Conservation (phyloP, 2,113 vertebrate species). For the Lamprotornis superbus region DNA sequence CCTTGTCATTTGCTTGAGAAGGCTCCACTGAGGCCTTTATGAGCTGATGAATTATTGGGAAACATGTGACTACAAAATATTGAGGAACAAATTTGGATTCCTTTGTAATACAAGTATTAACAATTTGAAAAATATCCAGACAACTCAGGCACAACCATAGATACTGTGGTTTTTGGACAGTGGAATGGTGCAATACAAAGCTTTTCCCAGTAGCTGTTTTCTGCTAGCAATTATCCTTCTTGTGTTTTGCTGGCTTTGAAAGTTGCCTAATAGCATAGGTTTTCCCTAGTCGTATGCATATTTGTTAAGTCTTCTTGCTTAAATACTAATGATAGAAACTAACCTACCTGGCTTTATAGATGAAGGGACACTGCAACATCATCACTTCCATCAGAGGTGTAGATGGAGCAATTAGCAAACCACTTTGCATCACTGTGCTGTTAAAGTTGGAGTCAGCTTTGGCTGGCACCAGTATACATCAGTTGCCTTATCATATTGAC, state of each 20-base stretch:
- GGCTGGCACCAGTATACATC: background rate
- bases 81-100: background rate
- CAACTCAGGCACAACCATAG: background rate
- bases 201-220: background rate
- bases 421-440: background rate
- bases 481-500: background rate
- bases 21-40: background rate
- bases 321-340: background rate
- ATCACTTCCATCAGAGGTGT: background rate
- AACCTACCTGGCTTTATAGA: background rate
- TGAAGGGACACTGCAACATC: background rate
- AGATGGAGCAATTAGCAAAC: background rate
- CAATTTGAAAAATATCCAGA: background rate
- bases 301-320: background rate
- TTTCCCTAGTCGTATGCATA: background rate
- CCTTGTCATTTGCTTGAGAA: background rate
- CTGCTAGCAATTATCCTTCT: background rate
- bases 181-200: background rate
- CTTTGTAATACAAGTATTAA: background rate
- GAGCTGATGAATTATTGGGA: background rate
- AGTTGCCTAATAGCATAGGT: background rate
- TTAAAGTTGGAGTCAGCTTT: background rate
- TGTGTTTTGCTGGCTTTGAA: background rate
- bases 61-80: background rate
- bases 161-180: accelerated